These are phyloP conservation scores for Aldrovandia affinis DNA, from an alignment of 2,797 vertebrate genomes.

Conservation along the genomic window DNA sequence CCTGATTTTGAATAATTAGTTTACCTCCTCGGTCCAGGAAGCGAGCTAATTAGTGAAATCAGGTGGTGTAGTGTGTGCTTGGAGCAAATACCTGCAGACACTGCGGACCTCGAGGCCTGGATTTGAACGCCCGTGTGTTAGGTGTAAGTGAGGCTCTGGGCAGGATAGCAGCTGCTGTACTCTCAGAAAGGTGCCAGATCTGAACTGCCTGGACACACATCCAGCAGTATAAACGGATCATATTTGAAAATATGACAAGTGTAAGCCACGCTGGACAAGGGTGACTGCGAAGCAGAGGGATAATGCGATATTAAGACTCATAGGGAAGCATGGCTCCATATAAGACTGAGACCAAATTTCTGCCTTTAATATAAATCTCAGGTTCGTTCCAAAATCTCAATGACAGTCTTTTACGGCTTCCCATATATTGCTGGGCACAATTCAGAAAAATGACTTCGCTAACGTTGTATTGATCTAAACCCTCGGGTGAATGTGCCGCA, in stretches of 20 bases:
- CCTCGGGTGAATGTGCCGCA: not conserved
- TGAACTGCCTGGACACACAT: too few species aligned
- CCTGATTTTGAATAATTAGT: too few species aligned
- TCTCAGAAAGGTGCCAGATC: too few species aligned
- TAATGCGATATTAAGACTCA: not conserved
- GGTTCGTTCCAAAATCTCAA: not conserved
- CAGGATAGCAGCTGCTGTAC: too few species aligned
- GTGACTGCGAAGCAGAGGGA: not conserved
- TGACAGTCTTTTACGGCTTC: not conserved
- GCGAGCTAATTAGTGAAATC: too few species aligned
- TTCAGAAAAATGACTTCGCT: not conserved
- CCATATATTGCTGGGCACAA: not conserved
- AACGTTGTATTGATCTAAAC: slow-evolving; percentile 1
- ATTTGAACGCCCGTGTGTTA: too few species aligned
- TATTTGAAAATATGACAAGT: not conserved
- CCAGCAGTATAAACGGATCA: not conserved
- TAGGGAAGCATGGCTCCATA: not conserved
- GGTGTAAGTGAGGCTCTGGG: too few species aligned
- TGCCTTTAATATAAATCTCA: not conserved
- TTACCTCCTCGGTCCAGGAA: too few species aligned
- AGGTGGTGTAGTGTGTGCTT: too few species aligned
- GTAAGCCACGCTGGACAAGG: not conserved
- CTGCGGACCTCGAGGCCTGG: too few species aligned
- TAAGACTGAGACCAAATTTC: not conserved
- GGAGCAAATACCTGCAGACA: too few species aligned